A percentile compares a stretch with the other conserved stretches of the same genome.
These are phyloP conservation scores for Dufourea novaeangliae DNA, from an alignment of 1,140 invertebrate genomes.

Conservation along the genomic window DNA sequence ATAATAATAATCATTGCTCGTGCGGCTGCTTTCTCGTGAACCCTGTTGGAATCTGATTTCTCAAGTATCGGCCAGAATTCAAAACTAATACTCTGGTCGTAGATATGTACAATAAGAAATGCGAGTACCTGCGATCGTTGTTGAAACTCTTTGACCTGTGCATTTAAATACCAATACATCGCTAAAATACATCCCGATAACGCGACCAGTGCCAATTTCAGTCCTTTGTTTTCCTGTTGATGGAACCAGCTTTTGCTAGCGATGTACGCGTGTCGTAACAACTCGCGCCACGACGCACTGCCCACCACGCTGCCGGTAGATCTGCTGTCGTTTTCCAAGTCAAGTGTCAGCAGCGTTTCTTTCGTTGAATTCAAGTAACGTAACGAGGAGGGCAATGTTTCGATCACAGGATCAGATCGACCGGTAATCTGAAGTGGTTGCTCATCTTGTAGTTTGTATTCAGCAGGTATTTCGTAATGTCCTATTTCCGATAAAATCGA, in stretches of 20 bases:
- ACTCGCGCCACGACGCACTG: constrained; percentile 58
- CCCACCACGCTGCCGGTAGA: background rate
- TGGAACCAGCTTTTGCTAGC: constrained; percentile 83
- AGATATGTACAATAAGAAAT: background rate
- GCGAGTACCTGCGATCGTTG: constrained; percentile 84
- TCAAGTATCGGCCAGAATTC: constrained; percentile 54
- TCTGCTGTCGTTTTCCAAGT: constrained; percentile 22
- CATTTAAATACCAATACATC: constrained; percentile 87
- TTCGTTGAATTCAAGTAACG: constrained; percentile 63
- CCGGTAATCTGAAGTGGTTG: constrained; percentile 83
- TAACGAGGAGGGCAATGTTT: constrained; percentile 47
- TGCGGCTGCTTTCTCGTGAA: constrained; percentile 76
- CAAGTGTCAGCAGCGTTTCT: constrained; percentile 46
- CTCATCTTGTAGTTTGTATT: constrained; percentile 77
- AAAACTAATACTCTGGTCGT: too few species aligned
- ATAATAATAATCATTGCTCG: constrained; percentile 71
- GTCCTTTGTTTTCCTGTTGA: constrained; percentile 86
- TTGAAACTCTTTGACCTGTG: constrained; percentile 83
- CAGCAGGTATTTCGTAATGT: constrained; percentile 89
- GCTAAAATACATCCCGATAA: constrained; percentile 85
- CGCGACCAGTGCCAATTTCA: constrained; percentile 86
- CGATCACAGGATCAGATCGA: constrained; percentile 79
- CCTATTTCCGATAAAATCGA: constrained; percentile 78
- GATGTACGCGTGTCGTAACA: constrained; percentile 57
- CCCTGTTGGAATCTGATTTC: constrained; percentile 60